phyloP scores from a whole-genome alignment of 1,140 invertebrate species.

The Acromyrmex heyeri region DNA sequence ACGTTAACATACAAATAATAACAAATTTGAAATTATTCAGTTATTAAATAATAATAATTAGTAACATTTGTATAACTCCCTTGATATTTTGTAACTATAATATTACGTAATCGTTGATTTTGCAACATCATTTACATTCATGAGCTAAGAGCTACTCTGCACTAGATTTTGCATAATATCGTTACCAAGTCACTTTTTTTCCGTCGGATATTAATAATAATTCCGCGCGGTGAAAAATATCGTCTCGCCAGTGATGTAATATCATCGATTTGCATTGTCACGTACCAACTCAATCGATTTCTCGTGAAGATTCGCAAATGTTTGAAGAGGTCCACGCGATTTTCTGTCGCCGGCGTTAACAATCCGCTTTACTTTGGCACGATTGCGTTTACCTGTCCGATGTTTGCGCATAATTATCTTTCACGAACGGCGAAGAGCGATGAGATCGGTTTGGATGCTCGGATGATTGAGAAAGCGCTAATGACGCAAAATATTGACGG shows the following conservation, averaged over 20 bases:
- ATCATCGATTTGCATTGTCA: constrained; percentile 63
- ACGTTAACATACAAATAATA: background rate
- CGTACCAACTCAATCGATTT: constrained; percentile 59
- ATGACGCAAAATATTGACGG: constrained; percentile 55
- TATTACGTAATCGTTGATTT: constrained; percentile 39
- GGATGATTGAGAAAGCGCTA: constrained; percentile 52
- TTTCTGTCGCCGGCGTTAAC: constrained; percentile 55
- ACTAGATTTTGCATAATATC: constrained; percentile 51
- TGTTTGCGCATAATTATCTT: constrained; percentile 66
- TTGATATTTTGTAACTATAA: constrained; percentile 7
- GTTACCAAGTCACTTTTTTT: constrained; percentile 45
- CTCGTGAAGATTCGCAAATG: constrained; percentile 53
- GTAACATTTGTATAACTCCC: background rate
- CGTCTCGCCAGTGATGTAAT: constrained; percentile 35
- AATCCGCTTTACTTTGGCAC: constrained; percentile 63
- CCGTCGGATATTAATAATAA: constrained; percentile 51
- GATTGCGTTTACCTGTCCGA: constrained; percentile 64
- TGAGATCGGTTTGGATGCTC: constrained; percentile 53
- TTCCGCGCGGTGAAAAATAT: constrained; percentile 50
- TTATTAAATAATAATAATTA: constrained; percentile 9
- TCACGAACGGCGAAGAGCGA: constrained; percentile 52
- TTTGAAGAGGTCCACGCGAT: constrained; percentile 62
- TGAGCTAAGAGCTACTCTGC: constrained; percentile 41
- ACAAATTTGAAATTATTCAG: background rate
- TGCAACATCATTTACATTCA: constrained; percentile 50